A percentile compares a stretch with the other conserved stretches of the same genome.
These are phyloP conservation scores for Chymomyza costata DNA, from an alignment of 1,140 invertebrate genomes.

Conservation along the genomic window DNA sequence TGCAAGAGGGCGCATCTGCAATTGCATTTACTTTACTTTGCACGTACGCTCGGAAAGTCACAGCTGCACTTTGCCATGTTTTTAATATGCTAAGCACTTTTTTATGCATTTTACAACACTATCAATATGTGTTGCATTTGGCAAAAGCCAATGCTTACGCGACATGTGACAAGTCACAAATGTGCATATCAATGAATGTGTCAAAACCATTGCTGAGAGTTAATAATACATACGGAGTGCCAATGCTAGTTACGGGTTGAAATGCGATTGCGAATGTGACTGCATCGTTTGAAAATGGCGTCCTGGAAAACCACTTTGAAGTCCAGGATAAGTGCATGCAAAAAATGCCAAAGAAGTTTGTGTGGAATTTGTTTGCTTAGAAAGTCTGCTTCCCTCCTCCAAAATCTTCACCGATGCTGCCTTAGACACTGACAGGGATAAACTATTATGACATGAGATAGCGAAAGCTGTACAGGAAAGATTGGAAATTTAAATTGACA, in stretches of 20 bases:
- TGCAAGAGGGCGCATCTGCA: neutral
- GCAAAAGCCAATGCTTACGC: neutral
- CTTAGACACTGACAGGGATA: too few species aligned
- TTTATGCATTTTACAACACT: slow-evolving; percentile 56
- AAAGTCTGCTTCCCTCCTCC: too few species aligned
- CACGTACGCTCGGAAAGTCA: slow-evolving; percentile 41
- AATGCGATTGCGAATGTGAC: too few species aligned
- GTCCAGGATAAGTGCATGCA: neutral
- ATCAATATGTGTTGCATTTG: slow-evolving; percentile 30
- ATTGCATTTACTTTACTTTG: slow-evolving; percentile 7
- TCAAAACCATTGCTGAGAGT: slow-evolving; percentile 50
- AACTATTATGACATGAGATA: too few species aligned
- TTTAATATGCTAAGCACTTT: slow-evolving; percentile 61
- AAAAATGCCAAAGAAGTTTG: slow-evolving; percentile 7
- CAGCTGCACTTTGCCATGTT: slow-evolving; percentile 43
- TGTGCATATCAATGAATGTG: slow-evolving; percentile 57
- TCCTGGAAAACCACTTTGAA: slow-evolving; percentile 20
- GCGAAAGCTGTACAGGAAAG: too few species aligned
- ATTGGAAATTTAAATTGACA: too few species aligned
- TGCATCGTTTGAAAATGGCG: too few species aligned
- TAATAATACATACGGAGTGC: slow-evolving; percentile 40
- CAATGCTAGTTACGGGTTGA: neutral
- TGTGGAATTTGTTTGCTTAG: neutral
- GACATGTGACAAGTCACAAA: slow-evolving; percentile 50
- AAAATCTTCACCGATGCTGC: too few species aligned